These are phyloP conservation scores for Paradoxurus hermaphroditus DNA, from an alignment of 2,113 vertebrate species.

Conservation along the genomic window DNA sequence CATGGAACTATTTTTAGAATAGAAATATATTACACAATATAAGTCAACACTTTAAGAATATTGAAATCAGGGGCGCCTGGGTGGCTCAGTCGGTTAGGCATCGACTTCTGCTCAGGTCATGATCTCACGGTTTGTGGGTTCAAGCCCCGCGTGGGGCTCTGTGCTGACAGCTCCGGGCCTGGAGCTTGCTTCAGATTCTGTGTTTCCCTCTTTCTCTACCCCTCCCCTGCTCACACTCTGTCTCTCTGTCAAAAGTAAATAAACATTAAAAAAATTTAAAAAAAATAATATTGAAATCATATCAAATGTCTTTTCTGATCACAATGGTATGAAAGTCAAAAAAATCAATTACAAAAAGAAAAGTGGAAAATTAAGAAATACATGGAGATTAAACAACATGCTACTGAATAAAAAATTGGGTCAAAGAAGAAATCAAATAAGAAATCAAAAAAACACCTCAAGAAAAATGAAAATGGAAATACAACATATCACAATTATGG, in stretches of 20 bases:
- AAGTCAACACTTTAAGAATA: neutral
- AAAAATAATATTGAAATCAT: neutral
- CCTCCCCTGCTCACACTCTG: no score
- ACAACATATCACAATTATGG: neutral
- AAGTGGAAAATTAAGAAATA: neutral
- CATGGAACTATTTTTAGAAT: neutral
- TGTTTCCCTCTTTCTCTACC: no score
- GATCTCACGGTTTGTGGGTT: no score
- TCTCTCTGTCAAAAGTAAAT: no score
- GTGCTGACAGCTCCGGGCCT: no score
- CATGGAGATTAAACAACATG: neutral
- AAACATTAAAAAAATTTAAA: no score
- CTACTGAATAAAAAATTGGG: neutral
- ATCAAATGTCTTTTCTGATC: neutral
- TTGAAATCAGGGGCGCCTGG: no score
- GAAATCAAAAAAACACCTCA: neutral
- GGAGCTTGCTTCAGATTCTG: no score
- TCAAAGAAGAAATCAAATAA: neutral
- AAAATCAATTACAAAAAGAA: neutral
- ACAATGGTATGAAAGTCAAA: neutral
- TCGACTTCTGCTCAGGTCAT: no score
- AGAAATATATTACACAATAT: neutral
- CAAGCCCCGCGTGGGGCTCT: no score
- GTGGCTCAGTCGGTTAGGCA: no score
- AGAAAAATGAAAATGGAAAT: neutral